phyloP scores from a whole-genome alignment of 2,888 invertebrate genomes.

The Dryocosmus kuriphilus region DNA sequence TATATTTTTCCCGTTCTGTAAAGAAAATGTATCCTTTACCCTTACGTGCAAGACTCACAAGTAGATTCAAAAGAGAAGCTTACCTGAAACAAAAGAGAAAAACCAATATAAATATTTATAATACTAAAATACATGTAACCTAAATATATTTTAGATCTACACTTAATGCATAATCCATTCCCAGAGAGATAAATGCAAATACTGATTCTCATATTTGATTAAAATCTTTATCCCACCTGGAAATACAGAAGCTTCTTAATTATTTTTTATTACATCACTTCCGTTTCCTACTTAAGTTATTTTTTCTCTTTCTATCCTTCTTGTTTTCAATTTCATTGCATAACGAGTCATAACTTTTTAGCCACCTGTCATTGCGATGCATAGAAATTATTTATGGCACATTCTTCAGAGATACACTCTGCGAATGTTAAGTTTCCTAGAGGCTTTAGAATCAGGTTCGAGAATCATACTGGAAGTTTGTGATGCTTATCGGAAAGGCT shows the following conservation, averaged over 20 bases:
- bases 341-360: conserved; percentile 10
- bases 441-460: conserved; percentile 24
- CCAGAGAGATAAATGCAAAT: background rate
- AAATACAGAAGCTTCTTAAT: background rate
- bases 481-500: conserved; percentile 32
- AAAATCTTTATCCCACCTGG: background rate
- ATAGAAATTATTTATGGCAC: conserved; percentile 25
- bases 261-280: conserved; percentile 6
- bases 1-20: too few species aligned
- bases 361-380: background rate
- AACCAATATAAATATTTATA: background rate
- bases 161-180: background rate
- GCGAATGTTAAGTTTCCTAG: conserved; percentile 23
- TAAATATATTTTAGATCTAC: background rate
- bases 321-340: background rate
- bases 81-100: background rate
- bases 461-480: conserved; percentile 4
- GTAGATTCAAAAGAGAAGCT: background rate
- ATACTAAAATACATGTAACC: background rate
- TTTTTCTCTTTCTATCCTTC: background rate
- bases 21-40: too few species aligned
- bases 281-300: background rate
- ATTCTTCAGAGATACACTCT: conserved; percentile 26
- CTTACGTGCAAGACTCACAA: background rate
- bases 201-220: background rate